Evolutionary conservation across 2,797 vertebrate species (phyloP).

Genomic region (Mormyrus proboscirostris): DNA sequence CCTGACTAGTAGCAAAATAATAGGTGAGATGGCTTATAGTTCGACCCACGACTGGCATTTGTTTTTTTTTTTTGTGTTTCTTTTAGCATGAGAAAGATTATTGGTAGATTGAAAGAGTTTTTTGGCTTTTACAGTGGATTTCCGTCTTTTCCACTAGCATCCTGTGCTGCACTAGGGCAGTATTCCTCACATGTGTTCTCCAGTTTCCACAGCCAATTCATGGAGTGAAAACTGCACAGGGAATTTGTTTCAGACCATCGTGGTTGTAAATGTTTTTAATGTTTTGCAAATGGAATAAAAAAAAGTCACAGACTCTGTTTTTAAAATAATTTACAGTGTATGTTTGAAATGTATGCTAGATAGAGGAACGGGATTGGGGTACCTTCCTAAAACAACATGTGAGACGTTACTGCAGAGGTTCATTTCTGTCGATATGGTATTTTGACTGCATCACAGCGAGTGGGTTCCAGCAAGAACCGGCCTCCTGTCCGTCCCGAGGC

Average conservation of each 20-base stretch:
- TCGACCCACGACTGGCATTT: neutral
- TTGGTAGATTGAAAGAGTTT: neutral
- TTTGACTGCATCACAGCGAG: constrained; percentile 31
- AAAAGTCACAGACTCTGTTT: constrained; percentile 21
- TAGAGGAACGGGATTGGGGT: constrained; percentile 30
- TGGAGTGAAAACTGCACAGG: neutral
- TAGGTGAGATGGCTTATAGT: neutral
- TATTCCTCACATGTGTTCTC: neutral
- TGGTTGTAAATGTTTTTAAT: constrained; percentile 13
- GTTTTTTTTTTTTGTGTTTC: neutral
- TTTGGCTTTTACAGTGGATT: neutral
- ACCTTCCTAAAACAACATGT: constrained; percentile 39
- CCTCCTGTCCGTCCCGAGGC: constrained; percentile 27
- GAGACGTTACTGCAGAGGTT: constrained; percentile 23
- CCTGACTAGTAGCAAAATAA: neutral
- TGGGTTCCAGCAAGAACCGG: constrained; percentile 39
- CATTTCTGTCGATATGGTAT: constrained; percentile 40
- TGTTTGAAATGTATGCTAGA: constrained; percentile 20
- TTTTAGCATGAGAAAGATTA: neutral
- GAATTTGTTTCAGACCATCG: neutral
- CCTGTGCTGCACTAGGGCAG: neutral
- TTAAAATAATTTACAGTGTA: constrained; percentile 39
- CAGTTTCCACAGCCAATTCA: neutral
- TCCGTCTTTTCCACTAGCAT: neutral
- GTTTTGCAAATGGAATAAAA: constrained; percentile 35